A percentile compares a stretch with the other conserved stretches of the same genome.
Conservation (phyloP, 2,888 invertebrate species). For the Molorchus minor region DNA sequence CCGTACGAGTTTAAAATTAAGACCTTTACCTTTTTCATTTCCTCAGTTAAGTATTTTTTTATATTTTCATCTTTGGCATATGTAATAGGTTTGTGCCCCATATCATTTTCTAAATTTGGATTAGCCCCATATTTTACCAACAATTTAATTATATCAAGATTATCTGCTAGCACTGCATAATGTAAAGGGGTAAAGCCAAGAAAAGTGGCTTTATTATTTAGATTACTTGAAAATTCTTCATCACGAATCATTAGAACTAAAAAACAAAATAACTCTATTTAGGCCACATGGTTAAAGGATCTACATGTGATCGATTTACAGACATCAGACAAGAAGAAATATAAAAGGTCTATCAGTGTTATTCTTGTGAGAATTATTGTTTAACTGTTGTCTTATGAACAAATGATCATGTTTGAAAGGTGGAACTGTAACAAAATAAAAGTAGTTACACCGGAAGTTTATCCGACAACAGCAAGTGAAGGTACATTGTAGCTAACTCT, state of each 20-base stretch:
- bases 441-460: too few species aligned
- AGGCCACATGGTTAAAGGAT: too few species aligned
- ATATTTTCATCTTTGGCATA: slow-evolving; percentile 75
- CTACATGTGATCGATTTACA: too few species aligned
- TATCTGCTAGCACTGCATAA: slow-evolving; percentile 84
- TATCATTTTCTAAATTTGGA: slow-evolving; percentile 78
- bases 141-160: slow-evolving; percentile 69
- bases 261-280: slow-evolving; percentile 35
- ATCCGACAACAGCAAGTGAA: too few species aligned
- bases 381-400: too few species aligned
- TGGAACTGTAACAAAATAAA: too few species aligned
- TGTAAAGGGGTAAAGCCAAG: slow-evolving; percentile 88
- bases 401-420: too few species aligned
- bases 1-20: background rate
- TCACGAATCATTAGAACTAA: slow-evolving; percentile 74
- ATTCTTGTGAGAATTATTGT: too few species aligned
- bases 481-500: too few species aligned
- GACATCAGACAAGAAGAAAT: too few species aligned
- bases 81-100: slow-evolving; percentile 78
- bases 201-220: slow-evolving; percentile 79
- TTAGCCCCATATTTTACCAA: slow-evolving; percentile 79
- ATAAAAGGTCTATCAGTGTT: too few species aligned
- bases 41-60: slow-evolving; percentile 69
- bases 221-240: slow-evolving; percentile 80
- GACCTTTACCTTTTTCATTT: slow-evolving; percentile 61